Evolutionary conservation across 1,140 invertebrate genomes (phyloP).

Genomic region (Holcopasites calliopsidis): DNA sequence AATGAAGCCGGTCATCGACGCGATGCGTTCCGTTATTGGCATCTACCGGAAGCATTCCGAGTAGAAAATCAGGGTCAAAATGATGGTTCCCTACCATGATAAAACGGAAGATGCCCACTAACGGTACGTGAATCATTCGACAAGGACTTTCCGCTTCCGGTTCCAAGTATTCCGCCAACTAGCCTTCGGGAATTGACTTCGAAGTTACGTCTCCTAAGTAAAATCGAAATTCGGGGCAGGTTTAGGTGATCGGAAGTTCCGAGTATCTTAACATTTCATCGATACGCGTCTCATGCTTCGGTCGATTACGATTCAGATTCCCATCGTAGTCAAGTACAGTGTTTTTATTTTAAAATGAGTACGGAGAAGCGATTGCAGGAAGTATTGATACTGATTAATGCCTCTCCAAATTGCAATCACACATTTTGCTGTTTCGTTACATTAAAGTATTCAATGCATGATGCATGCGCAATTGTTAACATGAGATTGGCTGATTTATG

Average conservation of each 20-base stretch:
- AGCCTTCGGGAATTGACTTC: background rate
- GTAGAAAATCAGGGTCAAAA: background rate
- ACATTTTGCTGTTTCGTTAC: too few relatives aligned
- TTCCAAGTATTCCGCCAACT: background rate
- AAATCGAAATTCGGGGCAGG: slow-evolving; percentile 4
- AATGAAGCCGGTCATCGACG: background rate
- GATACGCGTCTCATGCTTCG: background rate
- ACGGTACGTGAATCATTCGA: background rate
- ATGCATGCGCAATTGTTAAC: too few relatives aligned
- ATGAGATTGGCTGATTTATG: background rate
- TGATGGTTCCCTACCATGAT: background rate
- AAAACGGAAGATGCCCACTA: background rate
- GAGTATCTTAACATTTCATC: background rate
- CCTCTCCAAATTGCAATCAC: too few relatives aligned
- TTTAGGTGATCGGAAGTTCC: background rate
- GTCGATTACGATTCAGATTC: background rate
- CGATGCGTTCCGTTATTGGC: background rate
- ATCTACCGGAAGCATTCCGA: background rate
- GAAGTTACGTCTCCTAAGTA: background rate
- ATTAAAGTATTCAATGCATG: background rate
- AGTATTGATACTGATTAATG: too few relatives aligned
- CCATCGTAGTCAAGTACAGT: too few relatives aligned
- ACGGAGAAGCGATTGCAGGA: too few relatives aligned
- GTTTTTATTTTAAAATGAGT: too few relatives aligned
- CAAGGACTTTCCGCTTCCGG: background rate